Conservation (phyloP, 2,113 vertebrate species). For the Saccopteryx leptura region DNA sequence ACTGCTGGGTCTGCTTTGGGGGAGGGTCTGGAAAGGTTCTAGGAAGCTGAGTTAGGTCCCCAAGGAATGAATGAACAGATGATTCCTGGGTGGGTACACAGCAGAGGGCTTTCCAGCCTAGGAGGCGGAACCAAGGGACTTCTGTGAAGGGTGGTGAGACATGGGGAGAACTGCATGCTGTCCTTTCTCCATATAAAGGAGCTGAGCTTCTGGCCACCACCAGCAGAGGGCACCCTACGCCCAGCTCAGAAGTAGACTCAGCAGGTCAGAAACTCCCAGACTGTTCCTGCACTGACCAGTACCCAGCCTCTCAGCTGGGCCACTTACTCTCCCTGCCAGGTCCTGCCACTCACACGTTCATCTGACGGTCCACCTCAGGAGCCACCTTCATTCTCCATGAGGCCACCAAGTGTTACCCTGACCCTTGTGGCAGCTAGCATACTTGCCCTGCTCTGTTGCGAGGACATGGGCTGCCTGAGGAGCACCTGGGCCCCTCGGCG, state of each 20-base stretch:
- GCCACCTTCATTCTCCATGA: not conserved
- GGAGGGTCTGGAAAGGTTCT: not conserved
- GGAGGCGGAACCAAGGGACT: not conserved
- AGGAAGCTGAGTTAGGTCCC: not conserved
- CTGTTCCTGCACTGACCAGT: accelerated
- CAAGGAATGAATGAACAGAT: not conserved
- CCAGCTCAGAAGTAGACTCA: not conserved
- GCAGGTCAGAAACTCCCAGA: no score
- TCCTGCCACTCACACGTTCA: not conserved
- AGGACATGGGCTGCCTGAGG: not conserved
- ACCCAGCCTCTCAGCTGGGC: no score
- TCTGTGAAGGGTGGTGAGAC: not conserved
- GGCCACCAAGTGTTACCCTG: not conserved
- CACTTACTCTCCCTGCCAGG: not conserved
- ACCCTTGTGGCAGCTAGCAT: not conserved
- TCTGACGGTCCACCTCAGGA: not conserved
- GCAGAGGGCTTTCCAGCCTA: not conserved
- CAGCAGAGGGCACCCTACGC: constrained; percentile 63
- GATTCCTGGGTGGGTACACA: not conserved
- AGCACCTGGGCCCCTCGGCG: not conserved
- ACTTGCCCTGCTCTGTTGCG: not conserved
- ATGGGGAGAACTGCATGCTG: accelerated
- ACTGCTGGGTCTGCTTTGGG: not conserved
- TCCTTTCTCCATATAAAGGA: not conserved
- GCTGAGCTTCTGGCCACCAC: not conserved